A percentile compares a stretch with the other conserved stretches of the same genome.
Conservation (phyloP, 2,797 vertebrate genomes). For the Halcyon badia region DNA sequence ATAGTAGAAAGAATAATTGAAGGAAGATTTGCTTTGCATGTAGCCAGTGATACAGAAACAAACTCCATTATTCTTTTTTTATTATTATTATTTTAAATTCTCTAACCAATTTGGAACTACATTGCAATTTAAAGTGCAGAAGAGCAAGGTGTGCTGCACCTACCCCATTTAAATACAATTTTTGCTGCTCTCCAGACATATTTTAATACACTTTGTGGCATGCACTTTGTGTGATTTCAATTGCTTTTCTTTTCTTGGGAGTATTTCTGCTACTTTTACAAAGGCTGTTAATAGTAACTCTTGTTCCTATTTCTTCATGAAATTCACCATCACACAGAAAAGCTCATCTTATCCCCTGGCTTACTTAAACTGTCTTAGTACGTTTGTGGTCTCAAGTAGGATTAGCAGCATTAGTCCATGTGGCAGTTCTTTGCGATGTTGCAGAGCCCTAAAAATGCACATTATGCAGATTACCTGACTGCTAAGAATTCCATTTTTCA, state of each 20-base stretch:
- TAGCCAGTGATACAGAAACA: background rate
- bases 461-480: background rate
- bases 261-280: constrained; percentile 7
- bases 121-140: constrained; percentile 6
- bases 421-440: background rate
- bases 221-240: background rate
- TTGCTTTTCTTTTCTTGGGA: background rate
- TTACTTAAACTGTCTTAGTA: constrained; percentile 47
- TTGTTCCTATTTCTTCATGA: constrained; percentile 25
- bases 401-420: constrained; percentile 30
- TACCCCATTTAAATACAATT: background rate
- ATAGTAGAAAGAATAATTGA: background rate
- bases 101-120: background rate
- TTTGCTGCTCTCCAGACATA: background rate
- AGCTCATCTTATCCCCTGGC: background rate
- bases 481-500: background rate
- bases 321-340: constrained; percentile 1
- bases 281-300: background rate
- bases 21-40: background rate
- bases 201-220: background rate
- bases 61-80: background rate
- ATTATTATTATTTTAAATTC: background rate
- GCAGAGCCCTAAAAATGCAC: background rate
- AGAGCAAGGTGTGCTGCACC: background rate
- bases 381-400: constrained; percentile 17